Percentiles rank a stretch among this genome's conserved stretches.
Conservation (phyloP, 2,888 invertebrate species). For the Ptychoptera albimana region DNA sequence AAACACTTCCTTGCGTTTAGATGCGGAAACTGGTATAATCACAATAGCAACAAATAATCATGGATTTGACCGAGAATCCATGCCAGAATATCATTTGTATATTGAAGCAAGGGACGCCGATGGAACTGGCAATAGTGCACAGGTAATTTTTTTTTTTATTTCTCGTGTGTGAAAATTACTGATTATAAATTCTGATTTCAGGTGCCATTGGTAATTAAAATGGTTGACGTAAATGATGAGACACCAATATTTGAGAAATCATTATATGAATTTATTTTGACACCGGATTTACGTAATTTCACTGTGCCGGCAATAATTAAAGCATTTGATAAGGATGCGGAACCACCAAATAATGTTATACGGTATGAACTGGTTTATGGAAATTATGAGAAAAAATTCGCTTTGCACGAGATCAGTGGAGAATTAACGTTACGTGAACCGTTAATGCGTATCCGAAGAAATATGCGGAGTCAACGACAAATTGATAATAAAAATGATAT, state of each 20-base stretch:
- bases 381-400: slow-evolving; percentile 57
- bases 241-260: slow-evolving; percentile 66
- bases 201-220: slow-evolving; percentile 52
- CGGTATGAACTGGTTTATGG: slow-evolving; percentile 70
- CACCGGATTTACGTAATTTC: slow-evolving; percentile 55
- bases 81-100: slow-evolving; percentile 58
- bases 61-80: slow-evolving; percentile 68
- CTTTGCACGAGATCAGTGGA: slow-evolving; percentile 59
- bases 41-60: slow-evolving; percentile 60
- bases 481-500: slow-evolving; percentile 34
- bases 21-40: slow-evolving; percentile 63
- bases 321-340: slow-evolving; percentile 71
- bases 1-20: slow-evolving; percentile 61
- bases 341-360: slow-evolving; percentile 70
- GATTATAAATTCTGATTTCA: background rate
- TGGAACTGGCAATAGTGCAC: slow-evolving; percentile 60
- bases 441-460: slow-evolving; percentile 14
- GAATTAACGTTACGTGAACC: slow-evolving; percentile 46
- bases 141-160: slow-evolving; percentile 20
- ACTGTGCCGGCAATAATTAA: slow-evolving; percentile 63
- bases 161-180: background rate
- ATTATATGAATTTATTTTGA: slow-evolving; percentile 65
- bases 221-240: slow-evolving; percentile 74
- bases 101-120: slow-evolving; percentile 81
- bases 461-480: slow-evolving; percentile 33